phyloP scores from a whole-genome alignment of 2,888 invertebrate species.

The Acanthosepion esculentum region DNA sequence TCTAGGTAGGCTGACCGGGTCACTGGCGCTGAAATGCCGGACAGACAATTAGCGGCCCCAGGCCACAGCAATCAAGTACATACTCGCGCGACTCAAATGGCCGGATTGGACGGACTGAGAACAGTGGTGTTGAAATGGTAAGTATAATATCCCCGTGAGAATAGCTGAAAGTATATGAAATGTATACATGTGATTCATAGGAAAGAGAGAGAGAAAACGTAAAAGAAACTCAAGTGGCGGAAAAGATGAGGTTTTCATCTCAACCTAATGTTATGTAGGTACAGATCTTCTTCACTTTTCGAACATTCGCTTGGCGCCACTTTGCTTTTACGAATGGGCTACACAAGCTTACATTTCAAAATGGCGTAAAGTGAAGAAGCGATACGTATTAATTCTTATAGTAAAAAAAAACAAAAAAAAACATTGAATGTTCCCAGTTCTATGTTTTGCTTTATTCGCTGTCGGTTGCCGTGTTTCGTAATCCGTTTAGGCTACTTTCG shows the following conservation, averaged over 20 bases:
- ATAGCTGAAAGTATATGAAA: not conserved
- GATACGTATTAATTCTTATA: no score
- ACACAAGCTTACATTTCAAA: no score
- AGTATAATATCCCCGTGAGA: not conserved
- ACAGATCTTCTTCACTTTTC: no score
- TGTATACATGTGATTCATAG: not conserved
- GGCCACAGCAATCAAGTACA: not conserved
- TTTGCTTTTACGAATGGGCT: no score
- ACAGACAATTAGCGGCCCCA: not conserved
- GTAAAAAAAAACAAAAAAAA: no score
- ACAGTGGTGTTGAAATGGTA: not conserved
- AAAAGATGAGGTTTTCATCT: not conserved
- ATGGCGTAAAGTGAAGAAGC: no score
- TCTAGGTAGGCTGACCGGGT: not conserved
- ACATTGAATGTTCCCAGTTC: no score
- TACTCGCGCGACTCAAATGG: not conserved
- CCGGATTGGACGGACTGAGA: not conserved
- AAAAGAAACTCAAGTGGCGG: not conserved
- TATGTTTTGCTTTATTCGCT: no score
- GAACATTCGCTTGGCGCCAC: no score
- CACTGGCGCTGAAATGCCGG: slow-evolving; percentile 16
- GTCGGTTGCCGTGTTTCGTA: no score
- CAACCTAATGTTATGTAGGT: not conserved
- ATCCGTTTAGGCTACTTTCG: no score
- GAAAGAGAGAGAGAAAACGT: not conserved